Evolutionary conservation across 2,797 vertebrate genomes (phyloP).

Genomic region (Sebastes goodei): DNA sequence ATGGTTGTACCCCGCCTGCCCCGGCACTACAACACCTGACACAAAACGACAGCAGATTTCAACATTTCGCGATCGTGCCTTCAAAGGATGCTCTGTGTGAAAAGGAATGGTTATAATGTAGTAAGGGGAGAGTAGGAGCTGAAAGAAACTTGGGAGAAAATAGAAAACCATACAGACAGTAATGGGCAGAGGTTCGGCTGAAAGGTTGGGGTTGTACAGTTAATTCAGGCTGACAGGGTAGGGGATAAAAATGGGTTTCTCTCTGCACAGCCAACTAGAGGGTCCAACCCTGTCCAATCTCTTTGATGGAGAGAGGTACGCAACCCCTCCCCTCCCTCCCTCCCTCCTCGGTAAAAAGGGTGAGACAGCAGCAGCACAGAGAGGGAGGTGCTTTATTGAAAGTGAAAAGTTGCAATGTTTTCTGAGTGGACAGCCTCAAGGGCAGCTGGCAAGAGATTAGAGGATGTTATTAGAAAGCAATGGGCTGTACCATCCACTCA

Average conservation of each 20-base stretch:
- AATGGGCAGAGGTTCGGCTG: slow-evolving; percentile 62
- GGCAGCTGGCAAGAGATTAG: slow-evolving; percentile 76
- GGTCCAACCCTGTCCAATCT: slow-evolving; percentile 69
- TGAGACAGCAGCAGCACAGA: slow-evolving; percentile 19
- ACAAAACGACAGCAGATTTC: slow-evolving; percentile 46
- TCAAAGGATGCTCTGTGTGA: slow-evolving; percentile 42
- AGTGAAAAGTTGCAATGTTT: slow-evolving; percentile 81
- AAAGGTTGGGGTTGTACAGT: slow-evolving; percentile 68
- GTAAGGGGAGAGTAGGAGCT: slow-evolving; percentile 30
- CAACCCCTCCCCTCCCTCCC: slow-evolving; percentile 32
- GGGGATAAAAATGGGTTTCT: slow-evolving; percentile 73
- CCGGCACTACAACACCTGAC: slow-evolving; percentile 26
- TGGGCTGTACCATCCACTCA: slow-evolving; percentile 76
- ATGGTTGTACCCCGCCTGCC: slow-evolving; percentile 25
- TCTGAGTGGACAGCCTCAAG: slow-evolving; percentile 77
- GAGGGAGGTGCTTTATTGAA: slow-evolving; percentile 68
- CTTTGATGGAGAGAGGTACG: slow-evolving; percentile 58
- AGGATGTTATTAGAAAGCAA: slow-evolving; percentile 82
- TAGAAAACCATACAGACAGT: slow-evolving; percentile 52
- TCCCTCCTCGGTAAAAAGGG: slow-evolving; percentile 29
- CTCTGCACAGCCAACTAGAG: slow-evolving; percentile 59
- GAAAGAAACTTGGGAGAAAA: slow-evolving; percentile 46
- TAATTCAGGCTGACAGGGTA: slow-evolving; percentile 75
- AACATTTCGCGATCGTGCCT: slow-evolving; percentile 45
- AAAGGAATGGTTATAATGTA: slow-evolving; percentile 52